Evolutionary conservation across 2,888 invertebrate species (phyloP), one percentile per base, ranked within the genome.

Genomic region (Thereva unica): DNA sequence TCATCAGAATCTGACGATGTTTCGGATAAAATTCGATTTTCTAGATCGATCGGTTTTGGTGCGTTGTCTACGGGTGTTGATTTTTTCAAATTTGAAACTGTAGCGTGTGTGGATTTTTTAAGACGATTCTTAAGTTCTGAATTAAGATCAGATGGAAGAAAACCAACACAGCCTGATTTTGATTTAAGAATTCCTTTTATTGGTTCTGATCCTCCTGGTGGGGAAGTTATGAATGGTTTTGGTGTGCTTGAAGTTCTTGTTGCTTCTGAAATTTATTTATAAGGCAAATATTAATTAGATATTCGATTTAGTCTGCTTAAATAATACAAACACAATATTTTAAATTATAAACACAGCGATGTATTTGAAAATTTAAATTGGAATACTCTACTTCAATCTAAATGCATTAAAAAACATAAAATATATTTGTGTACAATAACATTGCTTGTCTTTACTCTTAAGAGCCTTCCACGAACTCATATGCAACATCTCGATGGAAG

Each of bases 61-160:
- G 76, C 74, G 70, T 76, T 76, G 4, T 73, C 72, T 0, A 75
- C 73, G 9, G 80, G 78, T 9, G 79, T 75, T 57, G 78, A 78
- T 64, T 80, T 80, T 12, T 77, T 75, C 7, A 80, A 71, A 73
- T 80, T 80, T 41, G 77, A 74, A 8, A 80, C 78, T 0, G 80
- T 75, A 0, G 80, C 79, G 67, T 80, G 77, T 0, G 78, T 77
- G 52, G 80, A 80, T 57, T 78, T 76, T 66, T 78, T 77, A 4
- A 80, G 71, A 10, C 80, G 79, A 70, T 77, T 80, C 72, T 80
- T 80, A 1, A 80, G 72, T 71, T 80, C 80, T 1, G 80, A 77
- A 72, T 75, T 80, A 40, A 80, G 73, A 72, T 80, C 80, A 65
- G 75, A 75, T 53, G 80, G 79, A 77, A 80, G 78, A 40, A 80